Base-by-base conservation (phyloP, 1,140 invertebrate species). In the Pentalonia nigronervosa region DNA sequence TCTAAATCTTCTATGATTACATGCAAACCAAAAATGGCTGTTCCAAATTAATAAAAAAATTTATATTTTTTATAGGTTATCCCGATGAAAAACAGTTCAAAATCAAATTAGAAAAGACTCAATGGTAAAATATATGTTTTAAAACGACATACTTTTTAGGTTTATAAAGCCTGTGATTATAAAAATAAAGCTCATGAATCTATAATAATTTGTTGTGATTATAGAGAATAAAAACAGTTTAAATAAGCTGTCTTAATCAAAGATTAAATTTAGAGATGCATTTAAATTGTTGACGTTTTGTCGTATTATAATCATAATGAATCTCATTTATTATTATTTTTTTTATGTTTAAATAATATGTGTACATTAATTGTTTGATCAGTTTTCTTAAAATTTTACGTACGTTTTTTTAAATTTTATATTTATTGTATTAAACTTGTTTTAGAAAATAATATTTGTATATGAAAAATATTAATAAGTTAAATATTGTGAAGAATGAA, bases 381-480 rank as follows among this genome's bases (percentile, higher is more conserved):
- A 25, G 53, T 89, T 56, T 56, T 36, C 34, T 53, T 53, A 25
- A 89, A 89, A 56, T 89, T 89, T 89, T 89, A 89, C 50, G 88
- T 89, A 89, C 88, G 88, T 89, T 89, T 89, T 89, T 23, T 89
- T 53, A 21, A 34, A 41, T 41, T 50, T 53, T 89, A 53, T 89
- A 45, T 88, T 48, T 48, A 30, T n/a, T 53, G 0, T 89, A 53
- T 89, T 23, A 23, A 89, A 50, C 53, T 89, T 56, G 88, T 89
- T 89, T 89, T 89, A 89, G 88, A 53, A 89, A 89, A 36, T 89
- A 53, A 34, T 45, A 86, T 88, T 88, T 88, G 23, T 88, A n/a
- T 25, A 45, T 47, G 30, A 21, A 47, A 86, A 86, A 30, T 86
- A 47, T 48, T 87, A n/a, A 87, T 87, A 87, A 87, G 86, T 48